Percentiles rank a stretch among this genome's conserved stretches.
These are phyloP conservation scores for Trichogramma dendrolimi DNA, from an alignment of 2,888 invertebrate species.

Conservation along the genomic window DNA sequence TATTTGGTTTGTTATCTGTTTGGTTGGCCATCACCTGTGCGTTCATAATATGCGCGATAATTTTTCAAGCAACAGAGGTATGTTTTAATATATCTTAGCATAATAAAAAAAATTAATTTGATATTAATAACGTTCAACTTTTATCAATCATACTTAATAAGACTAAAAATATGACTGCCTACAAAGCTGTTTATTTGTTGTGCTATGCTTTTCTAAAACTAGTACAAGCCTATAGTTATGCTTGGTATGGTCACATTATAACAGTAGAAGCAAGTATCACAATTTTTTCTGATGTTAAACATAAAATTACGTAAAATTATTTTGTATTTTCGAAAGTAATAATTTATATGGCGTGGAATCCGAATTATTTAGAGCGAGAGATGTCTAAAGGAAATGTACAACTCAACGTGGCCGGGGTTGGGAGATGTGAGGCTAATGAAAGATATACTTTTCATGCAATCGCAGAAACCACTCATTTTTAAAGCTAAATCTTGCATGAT, in stretches of 20 bases:
- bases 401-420: constrained; percentile 31
- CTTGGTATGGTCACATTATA: constrained; percentile 34
- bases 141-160: neutral
- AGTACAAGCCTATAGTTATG: constrained; percentile 34
- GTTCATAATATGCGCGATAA: constrained; percentile 33
- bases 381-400: constrained; percentile 33
- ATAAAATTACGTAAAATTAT: no score
- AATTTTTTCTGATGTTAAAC: no score
- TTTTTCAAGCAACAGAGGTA: constrained; percentile 34
- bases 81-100: neutral
- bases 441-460: constrained; percentile 31
- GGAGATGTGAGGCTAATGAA: constrained; percentile 27
- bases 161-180: constrained; percentile 1
- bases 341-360: no score
- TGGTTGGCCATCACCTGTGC: constrained; percentile 35
- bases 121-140: no score
- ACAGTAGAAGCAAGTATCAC: constrained; percentile 28
- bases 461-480: constrained; percentile 35
- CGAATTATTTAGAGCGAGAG: constrained; percentile 31
- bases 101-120: neutral
- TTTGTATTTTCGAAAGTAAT: no score
- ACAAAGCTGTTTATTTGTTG: constrained; percentile 6
- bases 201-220: constrained; percentile 26
- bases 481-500: constrained; percentile 23
- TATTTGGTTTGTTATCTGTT: constrained; percentile 36